Base-by-base conservation (phyloP, 2,888 invertebrate species). In the Coelogynopora nodosa region DNA sequence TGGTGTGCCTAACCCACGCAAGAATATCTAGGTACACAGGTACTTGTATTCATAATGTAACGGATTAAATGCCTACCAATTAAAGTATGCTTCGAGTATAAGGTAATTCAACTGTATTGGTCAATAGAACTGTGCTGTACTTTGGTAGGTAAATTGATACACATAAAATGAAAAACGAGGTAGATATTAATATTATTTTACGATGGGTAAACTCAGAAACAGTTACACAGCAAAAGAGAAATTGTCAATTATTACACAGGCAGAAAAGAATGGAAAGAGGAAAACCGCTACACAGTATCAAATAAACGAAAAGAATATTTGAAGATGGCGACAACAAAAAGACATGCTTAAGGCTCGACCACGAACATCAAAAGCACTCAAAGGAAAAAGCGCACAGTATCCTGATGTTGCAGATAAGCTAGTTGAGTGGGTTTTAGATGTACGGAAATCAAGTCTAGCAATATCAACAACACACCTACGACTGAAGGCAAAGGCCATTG, bases 381-480 rank as follows among this genome's bases (percentile, higher is more conserved):
- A n/a, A 80, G 29, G 80, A 27, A 26, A 23, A 27, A 80, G 29
- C 26, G n/a, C 80, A 23, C 80, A 80, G 26, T 80, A 80, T 27
- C 80, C 80, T 80, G 29, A 80, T 27, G 26, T 80, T 23, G 80
- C 2, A 80, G 29, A 80, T 23, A 27, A 23, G 23, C 80, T 80
- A 23, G 29, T 80, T 80, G 29, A 80, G 29, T 80, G 80, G 80
- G 29, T 80, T 80, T 27, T 26, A 80, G 80, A 80, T 80, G 29
- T 49, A 49, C 18, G 49, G 49, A 49, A 49, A 49, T 49, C 49
- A 49, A 18, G 49, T 49, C 49, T 49, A 49, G 49, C 49, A 49
- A 49, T 49, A 49, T 49, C 49, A 49, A 49, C 49, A 49, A 49
- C 49, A 49, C 49, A 49, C 49, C 49, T 49, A 49, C 49, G 18